phyloP scores from a whole-genome alignment of 2,113 vertebrate genomes.

The Smithornis capensis region DNA sequence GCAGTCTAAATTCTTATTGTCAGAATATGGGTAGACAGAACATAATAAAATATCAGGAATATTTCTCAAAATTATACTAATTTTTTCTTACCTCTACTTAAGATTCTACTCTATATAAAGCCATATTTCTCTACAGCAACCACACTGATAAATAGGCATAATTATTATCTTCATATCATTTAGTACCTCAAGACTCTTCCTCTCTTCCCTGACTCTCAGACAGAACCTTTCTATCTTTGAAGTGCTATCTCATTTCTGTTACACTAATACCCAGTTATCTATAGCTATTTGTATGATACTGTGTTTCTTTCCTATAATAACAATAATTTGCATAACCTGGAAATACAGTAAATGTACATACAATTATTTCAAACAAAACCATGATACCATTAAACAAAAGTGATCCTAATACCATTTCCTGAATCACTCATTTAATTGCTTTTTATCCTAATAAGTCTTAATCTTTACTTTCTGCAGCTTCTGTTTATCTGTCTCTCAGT shows the following conservation, averaged over 20 bases:
- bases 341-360: neutral
- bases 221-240: neutral
- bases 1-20: neutral
- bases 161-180: neutral
- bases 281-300: neutral
- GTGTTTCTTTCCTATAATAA: neutral
- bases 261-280: neutral
- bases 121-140: neutral
- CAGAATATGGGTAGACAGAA: neutral
- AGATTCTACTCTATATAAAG: neutral
- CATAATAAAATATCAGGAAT: neutral
- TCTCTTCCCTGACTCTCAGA: neutral
- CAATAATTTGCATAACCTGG: neutral
- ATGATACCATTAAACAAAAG: neutral
- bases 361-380: neutral
- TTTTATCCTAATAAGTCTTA: neutral
- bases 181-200: neutral
- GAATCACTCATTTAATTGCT: neutral
- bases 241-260: neutral
- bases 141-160: neutral
- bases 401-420: neutral
- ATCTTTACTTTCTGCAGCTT: neutral
- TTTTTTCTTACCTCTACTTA: neutral
- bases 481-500: neutral
- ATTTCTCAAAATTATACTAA: neutral